A percentile compares a stretch with the other conserved stretches of the same genome.
phyloP scores from a whole-genome alignment of 2,113 vertebrate species.

The Pygoscelis antarcticus region DNA sequence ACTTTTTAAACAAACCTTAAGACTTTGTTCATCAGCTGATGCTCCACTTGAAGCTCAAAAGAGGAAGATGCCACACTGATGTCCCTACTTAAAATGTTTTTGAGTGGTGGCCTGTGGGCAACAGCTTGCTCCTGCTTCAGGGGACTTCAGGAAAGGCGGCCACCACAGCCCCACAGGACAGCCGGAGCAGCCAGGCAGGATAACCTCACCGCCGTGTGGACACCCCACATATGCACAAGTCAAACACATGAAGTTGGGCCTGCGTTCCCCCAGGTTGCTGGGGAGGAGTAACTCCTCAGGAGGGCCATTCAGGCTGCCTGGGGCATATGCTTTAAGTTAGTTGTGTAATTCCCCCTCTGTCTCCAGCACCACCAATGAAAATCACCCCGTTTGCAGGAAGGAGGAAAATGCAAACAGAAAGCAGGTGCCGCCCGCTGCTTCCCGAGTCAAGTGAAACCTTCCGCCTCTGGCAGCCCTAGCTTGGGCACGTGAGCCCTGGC shows the following conservation, averaged over 20 bases:
- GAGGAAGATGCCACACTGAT: background rate
- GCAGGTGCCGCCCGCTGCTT: background rate
- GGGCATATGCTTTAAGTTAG: background rate
- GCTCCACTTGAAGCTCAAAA: background rate
- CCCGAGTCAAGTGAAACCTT: background rate
- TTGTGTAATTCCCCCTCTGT: background rate
- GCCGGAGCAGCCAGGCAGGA: fast-evolving
- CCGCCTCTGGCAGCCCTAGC: background rate
- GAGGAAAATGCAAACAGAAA: background rate
- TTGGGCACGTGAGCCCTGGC: fast-evolving
- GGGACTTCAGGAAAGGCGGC: background rate
- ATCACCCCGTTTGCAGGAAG: background rate
- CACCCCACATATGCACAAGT: no score
- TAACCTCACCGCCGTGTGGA: background rate
- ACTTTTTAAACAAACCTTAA: background rate
- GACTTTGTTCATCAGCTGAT: background rate
- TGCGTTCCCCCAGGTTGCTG: fast-evolving
- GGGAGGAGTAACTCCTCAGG: background rate
- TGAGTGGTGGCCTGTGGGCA: background rate
- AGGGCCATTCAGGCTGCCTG: fast-evolving
- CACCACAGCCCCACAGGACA: background rate
- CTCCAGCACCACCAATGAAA: background rate
- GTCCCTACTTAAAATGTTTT: background rate
- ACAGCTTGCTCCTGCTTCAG: background rate
- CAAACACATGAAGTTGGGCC: fast-evolving